Evolutionary conservation across 2,888 invertebrate genomes (phyloP), one percentile per base, ranked within the genome.

Genomic region (Chalcis sispes): DNA sequence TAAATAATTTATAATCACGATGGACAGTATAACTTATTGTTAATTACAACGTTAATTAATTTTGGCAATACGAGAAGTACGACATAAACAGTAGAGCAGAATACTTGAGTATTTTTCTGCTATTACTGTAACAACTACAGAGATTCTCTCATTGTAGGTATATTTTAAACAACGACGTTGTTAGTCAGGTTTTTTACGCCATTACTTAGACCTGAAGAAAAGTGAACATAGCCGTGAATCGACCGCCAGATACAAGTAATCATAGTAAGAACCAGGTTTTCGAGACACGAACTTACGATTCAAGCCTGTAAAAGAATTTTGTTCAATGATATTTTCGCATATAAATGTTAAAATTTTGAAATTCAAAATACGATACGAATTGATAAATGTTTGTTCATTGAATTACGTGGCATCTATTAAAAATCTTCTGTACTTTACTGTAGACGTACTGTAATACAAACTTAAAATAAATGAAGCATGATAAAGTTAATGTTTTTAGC

Each of bases 121-220:
- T 32, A 67, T 20, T 42, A 27, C 36, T 40, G n/a, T 32, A 66
- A 71, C 36, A 62, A 40, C 75, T 72, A 75, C 61, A 69, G 75
- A 78, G 78, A 72, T 78, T 75, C 29, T 67, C 72, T 75, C 75
- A 73, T 75, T 42, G 75, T 75, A 72, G 72, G 48, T 70, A 40
- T 20, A 18, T 58, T 5, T 40, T 61, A 54, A 73, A 54, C n/a
- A 77, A 66, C 54, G 65, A n/a, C 46, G 65, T n/a, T 7, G 36
- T 54, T 50, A 72, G 67, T 67, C 54, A 15, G 67, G 20, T 18
- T 52, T 56, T 76, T 50, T 77, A 56, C 50, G 67, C 27, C 70
- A 61, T 52, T 66, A 56, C 48, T 59, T 70, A 56, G 46, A 61
- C 70, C 58, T 65, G 74, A 10, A 42, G 67, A 64, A 67, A 74